Evolutionary conservation across 1,140 invertebrate species (phyloP), one percentile per base, ranked within the genome.

Genomic region (Hypsibius dujardini): DNA sequence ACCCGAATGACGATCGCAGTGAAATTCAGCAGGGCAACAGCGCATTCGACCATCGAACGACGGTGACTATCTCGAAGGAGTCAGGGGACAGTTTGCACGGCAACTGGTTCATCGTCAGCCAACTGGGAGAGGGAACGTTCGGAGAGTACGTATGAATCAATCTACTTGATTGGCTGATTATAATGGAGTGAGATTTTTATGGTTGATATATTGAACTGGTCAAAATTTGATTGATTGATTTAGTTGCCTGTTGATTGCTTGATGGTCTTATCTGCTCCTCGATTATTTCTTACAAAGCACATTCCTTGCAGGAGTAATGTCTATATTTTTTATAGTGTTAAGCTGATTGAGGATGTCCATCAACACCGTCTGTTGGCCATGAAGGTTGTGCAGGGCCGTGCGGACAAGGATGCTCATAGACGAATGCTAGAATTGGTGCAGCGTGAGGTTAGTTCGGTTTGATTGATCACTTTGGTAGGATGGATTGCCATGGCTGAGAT

Each of bases 71-170:
- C 7, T 45, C 12, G 12, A 3, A 12, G 62, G 62, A 67, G 12
- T 7, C 12, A 67, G 42, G 45, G 3, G 62, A 67, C 42, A 42
- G 42, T 67, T 3, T 67, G 12, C 62, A 67, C 12, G 62, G 62
- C 12, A 67, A 45, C 73, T 97, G 94, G 94, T 84, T 87, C 77
- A 86, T 95, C 74, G 87, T 89, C 46, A 88, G 94, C 77, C 89
- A 87, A 70, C 82, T 97, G 1, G 94, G 93, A 70, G 94, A 97
- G 85, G 94, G 94, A 71, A 89, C 92, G 71, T 97, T 91, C 83
- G 94, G 93, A 82, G 92, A 97, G 92, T 95, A 84, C 86, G 91
- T 90, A 74, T 70, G 70, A 69, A 46, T 69, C 15, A 71, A 73
- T 69, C n/a, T 59, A 47, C 42, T 2, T 62, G 56, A 28, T 56